A percentile compares a stretch with the other conserved stretches of the same genome.
phyloP scores from a whole-genome alignment of 1,140 invertebrate species.

The Adelges cooleyi region DNA sequence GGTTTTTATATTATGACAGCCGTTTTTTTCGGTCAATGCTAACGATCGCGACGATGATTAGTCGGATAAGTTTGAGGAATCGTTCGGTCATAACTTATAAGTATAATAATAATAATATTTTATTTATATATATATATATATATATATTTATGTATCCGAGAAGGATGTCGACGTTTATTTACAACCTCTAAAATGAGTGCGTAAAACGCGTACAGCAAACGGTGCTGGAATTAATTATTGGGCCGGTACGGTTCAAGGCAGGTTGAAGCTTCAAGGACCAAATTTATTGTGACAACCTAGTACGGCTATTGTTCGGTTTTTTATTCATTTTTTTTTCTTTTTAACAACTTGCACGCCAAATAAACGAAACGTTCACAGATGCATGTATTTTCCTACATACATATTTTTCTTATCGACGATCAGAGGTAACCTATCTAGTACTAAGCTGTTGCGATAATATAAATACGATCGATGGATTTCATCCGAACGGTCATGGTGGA shows the following conservation, averaged over 20 bases:
- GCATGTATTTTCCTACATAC: no score
- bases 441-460: no score
- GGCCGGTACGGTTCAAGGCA: conserved; percentile 25
- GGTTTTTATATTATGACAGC: no score
- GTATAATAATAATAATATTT: neutral
- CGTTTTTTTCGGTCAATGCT: neutral
- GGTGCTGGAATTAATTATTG: conserved; percentile 27
- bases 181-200: conserved; percentile 17
- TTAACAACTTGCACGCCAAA: neutral
- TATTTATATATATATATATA: no score
- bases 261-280: conserved; percentile 25
- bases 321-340: neutral
- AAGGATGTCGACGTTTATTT: conserved; percentile 17
- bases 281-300: conserved; percentile 25
- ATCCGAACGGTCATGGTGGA: no score
- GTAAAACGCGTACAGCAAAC: neutral
- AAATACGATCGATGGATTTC: no score
- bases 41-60: no score
- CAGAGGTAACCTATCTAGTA: no score
- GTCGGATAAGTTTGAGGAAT: no score
- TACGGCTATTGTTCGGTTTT: conserved; percentile 20
- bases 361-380: conserved; percentile 6
- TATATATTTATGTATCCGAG: neutral
- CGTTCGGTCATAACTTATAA: neutral
- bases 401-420: no score